Conservation (phyloP, 2,888 invertebrate species). For the Tromatobia lineatoria region DNA sequence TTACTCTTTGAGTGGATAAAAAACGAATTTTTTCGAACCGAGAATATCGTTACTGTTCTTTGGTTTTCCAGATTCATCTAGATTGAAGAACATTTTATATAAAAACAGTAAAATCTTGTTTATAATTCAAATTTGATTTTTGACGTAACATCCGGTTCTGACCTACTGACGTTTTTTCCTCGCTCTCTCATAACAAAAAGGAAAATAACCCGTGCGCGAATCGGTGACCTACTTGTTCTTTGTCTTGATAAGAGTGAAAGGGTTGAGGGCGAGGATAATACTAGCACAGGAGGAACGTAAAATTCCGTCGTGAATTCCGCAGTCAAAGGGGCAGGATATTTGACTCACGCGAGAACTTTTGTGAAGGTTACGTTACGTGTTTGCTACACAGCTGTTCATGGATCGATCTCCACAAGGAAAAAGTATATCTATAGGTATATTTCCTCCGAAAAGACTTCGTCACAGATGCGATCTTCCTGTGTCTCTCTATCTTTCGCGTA, state of each 20-base stretch:
- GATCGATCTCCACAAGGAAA: constrained; percentile 14
- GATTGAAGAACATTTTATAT: too few relatives aligned
- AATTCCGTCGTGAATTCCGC: constrained; percentile 6
- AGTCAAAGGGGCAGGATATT: not conserved
- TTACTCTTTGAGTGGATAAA: too few relatives aligned
- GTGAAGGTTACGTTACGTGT: not conserved
- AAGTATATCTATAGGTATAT: not conserved
- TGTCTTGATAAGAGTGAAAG: constrained; percentile 42
- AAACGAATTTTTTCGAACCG: too few relatives aligned
- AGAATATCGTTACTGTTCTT: too few relatives aligned
- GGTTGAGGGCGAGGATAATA: constrained; percentile 25
- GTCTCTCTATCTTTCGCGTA: not conserved
- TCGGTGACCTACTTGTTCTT: constrained; percentile 60
- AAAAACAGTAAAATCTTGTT: too few relatives aligned
- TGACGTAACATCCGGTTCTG: too few relatives aligned
- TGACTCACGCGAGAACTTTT: constrained; percentile 24
- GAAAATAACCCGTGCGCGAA: constrained; percentile 28
- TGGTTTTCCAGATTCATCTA: too few relatives aligned
- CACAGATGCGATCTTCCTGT: not conserved
- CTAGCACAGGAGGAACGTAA: not conserved
- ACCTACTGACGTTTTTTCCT: too few relatives aligned
- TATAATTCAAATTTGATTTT: too few relatives aligned
- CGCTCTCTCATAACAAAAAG: not conserved
- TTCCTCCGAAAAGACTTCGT: not conserved
- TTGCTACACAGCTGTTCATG: constrained; percentile 10